phyloP scores from a whole-genome alignment of 2,888 invertebrate species.

The Hedya salicella region DNA sequence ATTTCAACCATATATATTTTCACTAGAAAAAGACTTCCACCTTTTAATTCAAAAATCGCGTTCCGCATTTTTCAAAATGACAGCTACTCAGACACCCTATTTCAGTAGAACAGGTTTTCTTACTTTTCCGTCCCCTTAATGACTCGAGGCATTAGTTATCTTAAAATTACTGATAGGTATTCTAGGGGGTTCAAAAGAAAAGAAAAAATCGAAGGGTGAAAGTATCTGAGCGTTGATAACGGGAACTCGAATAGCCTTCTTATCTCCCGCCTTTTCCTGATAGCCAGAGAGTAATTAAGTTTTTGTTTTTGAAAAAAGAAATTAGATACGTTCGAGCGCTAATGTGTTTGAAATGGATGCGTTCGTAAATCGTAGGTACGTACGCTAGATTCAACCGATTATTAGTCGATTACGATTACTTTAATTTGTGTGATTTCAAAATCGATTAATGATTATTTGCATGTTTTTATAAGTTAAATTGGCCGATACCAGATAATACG shows the following conservation, averaged over 20 bases:
- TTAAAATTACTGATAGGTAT: constrained; percentile 78
- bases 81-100: constrained; percentile 41
- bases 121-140: constrained; percentile 68
- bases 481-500: background rate
- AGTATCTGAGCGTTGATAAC: constrained; percentile 75
- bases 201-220: constrained; percentile 72
- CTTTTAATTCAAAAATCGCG: constrained; percentile 29
- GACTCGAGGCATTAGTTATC: constrained; percentile 81
- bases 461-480: background rate
- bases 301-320: constrained; percentile 72
- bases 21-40: constrained; percentile 2
- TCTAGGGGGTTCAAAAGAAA: constrained; percentile 62
- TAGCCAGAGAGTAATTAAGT: constrained; percentile 80
- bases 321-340: constrained; percentile 71
- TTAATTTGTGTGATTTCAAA: background rate
- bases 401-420: constrained; percentile 16
- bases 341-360: constrained; percentile 77
- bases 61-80: constrained; percentile 42
- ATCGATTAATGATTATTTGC: background rate
- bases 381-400: constrained; percentile 44
- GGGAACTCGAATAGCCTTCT: constrained; percentile 73
- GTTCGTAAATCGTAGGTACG: constrained; percentile 61
- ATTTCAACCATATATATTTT: background rate
- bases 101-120: constrained; percentile 59
- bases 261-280: constrained; percentile 75